Evolutionary conservation across 1,140 invertebrate species (phyloP), one percentile per base, ranked within the genome.

Genomic region (Belonocnema kinseyi): DNA sequence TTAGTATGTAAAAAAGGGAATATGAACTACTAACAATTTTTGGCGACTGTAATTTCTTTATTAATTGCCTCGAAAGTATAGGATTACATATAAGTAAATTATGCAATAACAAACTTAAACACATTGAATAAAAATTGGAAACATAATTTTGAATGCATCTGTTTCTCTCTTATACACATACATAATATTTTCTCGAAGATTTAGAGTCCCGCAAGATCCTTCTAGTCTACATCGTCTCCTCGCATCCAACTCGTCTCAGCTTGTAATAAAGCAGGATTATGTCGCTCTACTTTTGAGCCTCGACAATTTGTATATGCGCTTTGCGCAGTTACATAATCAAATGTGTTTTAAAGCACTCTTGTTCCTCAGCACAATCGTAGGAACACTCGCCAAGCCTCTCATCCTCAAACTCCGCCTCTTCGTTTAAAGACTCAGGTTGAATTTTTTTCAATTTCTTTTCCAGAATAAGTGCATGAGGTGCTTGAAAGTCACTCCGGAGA

Each of bases 401-500:
- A 21, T 33, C 58, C n/a, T n/a, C 53, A 56, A 10, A 6, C 6
- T n/a, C 53, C n/a, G 13, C 53, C 7, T 33, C 6, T 33, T 40
- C 12, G 7, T 33, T 73, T 40, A 78, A 71, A 13, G 19, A 33
- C 10, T 21, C 13, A 26, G 13, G 58, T 61, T 61, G 58, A 61
- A 61, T 33, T 33, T 61, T 2, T 61, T 66, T 54, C 58, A 46
- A 58, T 50, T 40, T 56, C 33, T 76, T 66, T 66, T 66, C 61
- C 61, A 66, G 61, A 66, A 66, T 66, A 33, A 3, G 26, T 33
- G 26, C 5, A 66, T 66, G 26, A 40, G 61, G 13, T 66, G n/a
- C 61, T 66, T 66, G 40, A 66, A 8, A 66, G 40, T 88, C 87
- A 88, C 75, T 88, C 84, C 0, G 87, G 85, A 17, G 83, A 61